Evolutionary conservation across 2,888 invertebrate species (phyloP).

Genomic region (Drosophila meridiana): DNA sequence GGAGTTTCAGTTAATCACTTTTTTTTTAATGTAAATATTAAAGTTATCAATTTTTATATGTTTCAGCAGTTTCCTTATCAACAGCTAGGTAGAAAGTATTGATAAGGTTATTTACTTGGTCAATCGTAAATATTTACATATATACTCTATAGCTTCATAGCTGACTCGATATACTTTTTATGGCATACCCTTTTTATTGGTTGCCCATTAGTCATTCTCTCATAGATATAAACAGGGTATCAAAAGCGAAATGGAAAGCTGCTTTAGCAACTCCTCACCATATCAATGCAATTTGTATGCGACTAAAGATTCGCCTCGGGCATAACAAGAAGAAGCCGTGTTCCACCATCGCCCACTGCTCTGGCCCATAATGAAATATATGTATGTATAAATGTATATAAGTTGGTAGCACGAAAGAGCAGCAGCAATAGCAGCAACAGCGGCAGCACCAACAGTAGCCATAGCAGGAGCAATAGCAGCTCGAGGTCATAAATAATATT

Average conservation of each 20-base stretch:
- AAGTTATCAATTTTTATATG: too few species aligned
- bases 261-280: constrained; percentile 28
- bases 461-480: constrained; percentile 19
- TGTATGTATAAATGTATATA: constrained; percentile 54
- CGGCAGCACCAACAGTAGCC: constrained; percentile 6
- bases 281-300: constrained; percentile 57
- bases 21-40: too few species aligned
- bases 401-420: constrained; percentile 24
- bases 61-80: not conserved
- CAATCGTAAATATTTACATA: not conserved
- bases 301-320: constrained; percentile 34
- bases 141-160: not conserved
- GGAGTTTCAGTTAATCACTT: too few species aligned
- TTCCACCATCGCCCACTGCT: constrained; percentile 17
- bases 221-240: constrained; percentile 4
- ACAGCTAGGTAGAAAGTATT: not conserved
- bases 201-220: not conserved
- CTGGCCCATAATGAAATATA: constrained; percentile 43
- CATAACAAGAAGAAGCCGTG: constrained; percentile 21
- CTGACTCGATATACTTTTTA: not conserved
- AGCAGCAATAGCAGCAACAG: constrained; percentile 12
- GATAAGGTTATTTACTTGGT: not conserved
- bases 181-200: not conserved
- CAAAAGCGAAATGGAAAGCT: constrained; percentile 7
- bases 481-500: constrained; percentile 69